Percentiles rank a stretch among this genome's conserved stretches.
Evolutionary conservation across 2,888 invertebrate species (phyloP).

Genomic region (Deilephila elpenor): DNA sequence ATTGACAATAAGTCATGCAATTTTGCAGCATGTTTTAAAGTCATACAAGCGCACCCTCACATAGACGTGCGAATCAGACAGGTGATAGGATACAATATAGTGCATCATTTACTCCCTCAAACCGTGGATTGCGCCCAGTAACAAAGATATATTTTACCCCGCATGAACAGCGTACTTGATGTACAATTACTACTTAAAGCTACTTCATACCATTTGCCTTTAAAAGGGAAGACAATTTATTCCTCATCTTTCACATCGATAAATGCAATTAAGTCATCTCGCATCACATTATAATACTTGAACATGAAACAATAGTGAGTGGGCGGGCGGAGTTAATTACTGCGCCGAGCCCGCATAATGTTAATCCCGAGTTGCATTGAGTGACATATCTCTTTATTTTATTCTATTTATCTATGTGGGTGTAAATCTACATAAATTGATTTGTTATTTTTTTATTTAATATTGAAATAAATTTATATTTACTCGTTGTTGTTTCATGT

Average conservation of each 20-base stretch:
- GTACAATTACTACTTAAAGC: background rate
- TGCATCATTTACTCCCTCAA: too few relatives aligned
- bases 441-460: slow-evolving; percentile 32
- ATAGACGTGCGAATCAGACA: too few relatives aligned
- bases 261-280: slow-evolving; percentile 25
- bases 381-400: slow-evolving; percentile 25
- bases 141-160: background rate
- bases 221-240: slow-evolving; percentile 25
- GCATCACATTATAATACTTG: slow-evolving; percentile 27
- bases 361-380: slow-evolving; percentile 40
- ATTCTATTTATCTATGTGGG: slow-evolving; percentile 29
- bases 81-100: too few relatives aligned
- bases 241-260: slow-evolving; percentile 26
- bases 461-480: background rate
- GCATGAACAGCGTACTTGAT: background rate
- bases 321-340: slow-evolving; percentile 56
- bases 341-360: slow-evolving; percentile 51
- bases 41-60: too few relatives aligned
- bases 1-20: too few relatives aligned
- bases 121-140: background rate
- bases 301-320: slow-evolving; percentile 36
- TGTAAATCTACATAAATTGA: slow-evolving; percentile 34
- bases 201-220: background rate
- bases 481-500: background rate
- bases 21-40: too few relatives aligned